phyloP scores from a whole-genome alignment of 1,140 invertebrate genomes.

The Cotesia vestalis region DNA sequence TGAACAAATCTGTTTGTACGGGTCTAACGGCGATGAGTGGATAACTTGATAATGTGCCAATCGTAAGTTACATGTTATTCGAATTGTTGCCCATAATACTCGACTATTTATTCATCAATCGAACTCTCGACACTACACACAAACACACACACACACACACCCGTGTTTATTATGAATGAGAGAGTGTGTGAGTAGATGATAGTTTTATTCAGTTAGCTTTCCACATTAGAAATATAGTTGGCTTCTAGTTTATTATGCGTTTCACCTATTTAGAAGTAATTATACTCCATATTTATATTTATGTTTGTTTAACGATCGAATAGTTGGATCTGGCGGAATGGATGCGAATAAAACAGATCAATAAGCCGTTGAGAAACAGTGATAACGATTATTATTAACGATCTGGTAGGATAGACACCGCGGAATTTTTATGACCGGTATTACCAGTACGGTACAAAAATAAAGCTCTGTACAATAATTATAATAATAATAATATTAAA shows the following conservation, averaged over 20 bases:
- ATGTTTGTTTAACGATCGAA: not conserved
- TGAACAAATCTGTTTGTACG: constrained; percentile 44
- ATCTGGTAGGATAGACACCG: constrained; percentile 22
- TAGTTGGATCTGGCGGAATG: constrained; percentile 13
- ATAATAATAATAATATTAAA: no score
- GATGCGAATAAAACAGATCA: constrained; percentile 30
- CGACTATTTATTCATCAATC: constrained; percentile 38
- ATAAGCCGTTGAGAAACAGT: constrained; percentile 29
- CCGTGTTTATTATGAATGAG: constrained; percentile 4
- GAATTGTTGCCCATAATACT: constrained; percentile 36
- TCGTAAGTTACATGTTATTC: constrained; percentile 45
- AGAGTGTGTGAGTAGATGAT: constrained; percentile 1
- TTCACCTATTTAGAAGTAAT: no score
- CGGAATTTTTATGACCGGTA: constrained; percentile 26
- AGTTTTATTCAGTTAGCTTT: no score
- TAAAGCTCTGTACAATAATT: not conserved
- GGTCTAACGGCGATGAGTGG: constrained; percentile 41
- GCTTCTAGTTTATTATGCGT: no score
- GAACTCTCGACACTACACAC: not conserved
- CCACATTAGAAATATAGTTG: no score
- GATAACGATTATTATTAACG: constrained; percentile 35
- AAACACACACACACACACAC: not conserved
- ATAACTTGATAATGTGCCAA: constrained; percentile 45
- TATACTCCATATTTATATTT: no score
- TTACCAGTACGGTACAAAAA: not conserved